Evolutionary conservation across 2,113 vertebrate genomes (phyloP), one percentile per base, ranked within the genome.

Genomic region (Colaptes auratus): DNA sequence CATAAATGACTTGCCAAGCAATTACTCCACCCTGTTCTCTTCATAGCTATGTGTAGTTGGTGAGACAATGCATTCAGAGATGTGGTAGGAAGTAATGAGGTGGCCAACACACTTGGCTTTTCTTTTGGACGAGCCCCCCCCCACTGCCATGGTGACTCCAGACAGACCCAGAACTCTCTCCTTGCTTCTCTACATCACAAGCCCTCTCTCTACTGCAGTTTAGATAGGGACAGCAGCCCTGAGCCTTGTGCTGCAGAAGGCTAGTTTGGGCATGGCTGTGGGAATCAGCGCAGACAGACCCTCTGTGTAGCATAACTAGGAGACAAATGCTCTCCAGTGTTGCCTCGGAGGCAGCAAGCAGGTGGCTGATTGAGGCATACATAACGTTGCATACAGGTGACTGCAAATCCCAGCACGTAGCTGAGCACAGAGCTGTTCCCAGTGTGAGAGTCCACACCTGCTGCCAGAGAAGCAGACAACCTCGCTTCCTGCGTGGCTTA

Each of bases 401-500:
- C 44, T 66, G 48, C 39, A 50, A 44, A 58, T 63, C 30, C 55
- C 24, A 52, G 33, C 14, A 58, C 67, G 42, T 25, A 66, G 7
- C 42, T 42, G 35, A 28, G n/a, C 44, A 52, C 24, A 31, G 63
- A 79, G 25, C 7, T 46, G 25, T 36, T 79, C 73, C n/a, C 33
- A 60, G 33, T 60, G 19, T 88, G 31, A 61, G 70, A 48, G n/a
- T n/a, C 2, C 15, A 25, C 4, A 28, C 3, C 19, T 5, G 27
- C 36, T 73, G 56, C 33, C 83, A 53, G 55, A 31, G 64, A 56
- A 81, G 48, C 18, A 21, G 72, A 6, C 2, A n/a, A 20, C 9
- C 17, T 21, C 52, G 3, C 64, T 61, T 5, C 35, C 44, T 71
- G 39, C 71, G 50, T 3, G 74, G 36, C 90, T 95, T 28, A 98